Conservation (phyloP, 2,797 vertebrate genomes). For the Cyprinella venusta region DNA sequence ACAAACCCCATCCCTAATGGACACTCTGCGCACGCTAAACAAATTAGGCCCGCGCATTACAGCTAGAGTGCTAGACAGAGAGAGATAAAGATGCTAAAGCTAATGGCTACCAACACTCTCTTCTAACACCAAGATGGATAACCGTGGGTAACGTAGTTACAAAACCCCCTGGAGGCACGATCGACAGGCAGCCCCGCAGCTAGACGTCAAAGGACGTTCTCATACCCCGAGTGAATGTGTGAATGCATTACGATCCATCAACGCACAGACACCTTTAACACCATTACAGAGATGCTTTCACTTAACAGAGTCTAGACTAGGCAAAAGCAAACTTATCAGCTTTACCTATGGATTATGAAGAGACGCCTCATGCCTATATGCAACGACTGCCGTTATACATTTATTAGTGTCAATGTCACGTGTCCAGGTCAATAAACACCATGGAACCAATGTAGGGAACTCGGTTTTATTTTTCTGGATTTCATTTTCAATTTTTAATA, state of each 20-base stretch:
- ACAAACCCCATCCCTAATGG: constrained; percentile 74
- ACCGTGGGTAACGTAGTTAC: constrained; percentile 53
- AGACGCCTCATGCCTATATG: not conserved
- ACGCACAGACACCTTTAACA: constrained; percentile 50
- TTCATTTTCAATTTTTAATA: not conserved
- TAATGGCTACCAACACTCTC: constrained; percentile 63
- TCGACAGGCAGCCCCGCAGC: constrained; percentile 37
- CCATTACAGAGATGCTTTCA: constrained; percentile 57
- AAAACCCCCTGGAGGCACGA: constrained; percentile 45
- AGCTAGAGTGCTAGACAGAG: constrained; percentile 70
- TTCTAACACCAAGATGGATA: constrained; percentile 59
- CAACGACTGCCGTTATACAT: not conserved
- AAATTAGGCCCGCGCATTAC: constrained; percentile 81
- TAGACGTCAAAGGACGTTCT: constrained; percentile 46
- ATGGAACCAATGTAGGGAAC: too few species aligned
- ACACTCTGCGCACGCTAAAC: constrained; percentile 81
- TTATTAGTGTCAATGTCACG: not conserved
- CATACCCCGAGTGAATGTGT: constrained; percentile 34
- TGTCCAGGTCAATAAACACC: not conserved
- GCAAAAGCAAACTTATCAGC: constrained; percentile 50
- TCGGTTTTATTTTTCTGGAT: not conserved
- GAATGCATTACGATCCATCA: constrained; percentile 56
- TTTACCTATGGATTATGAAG: constrained; percentile 28
- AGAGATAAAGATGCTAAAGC: constrained; percentile 62
- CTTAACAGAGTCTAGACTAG: constrained; percentile 51